These are phyloP conservation scores for Herminia tarsipennalis DNA, from an alignment of 2,888 invertebrate species.

Conservation along the genomic window DNA sequence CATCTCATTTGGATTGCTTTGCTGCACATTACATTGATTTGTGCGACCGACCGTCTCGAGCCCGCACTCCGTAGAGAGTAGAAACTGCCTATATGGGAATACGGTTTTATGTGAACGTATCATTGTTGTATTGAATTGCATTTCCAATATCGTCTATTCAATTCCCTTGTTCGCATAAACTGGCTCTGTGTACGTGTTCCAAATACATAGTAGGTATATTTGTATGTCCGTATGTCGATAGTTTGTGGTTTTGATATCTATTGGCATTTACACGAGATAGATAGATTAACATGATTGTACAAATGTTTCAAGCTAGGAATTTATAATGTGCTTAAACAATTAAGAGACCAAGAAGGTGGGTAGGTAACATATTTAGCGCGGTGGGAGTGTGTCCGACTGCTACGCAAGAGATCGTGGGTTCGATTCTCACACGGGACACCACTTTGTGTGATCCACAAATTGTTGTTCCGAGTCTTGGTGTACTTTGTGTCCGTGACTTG, in stretches of 20 bases:
- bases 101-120: slow-evolving; percentile 29
- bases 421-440: no score
- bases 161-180: slow-evolving; percentile 33
- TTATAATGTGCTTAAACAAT: no score
- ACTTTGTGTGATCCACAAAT: no score
- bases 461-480: no score
- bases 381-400: no score
- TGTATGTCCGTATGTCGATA: slow-evolving; percentile 3
- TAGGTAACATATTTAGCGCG: no score
- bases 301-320: no score
- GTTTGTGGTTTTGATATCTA: slow-evolving; percentile 11
- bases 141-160: slow-evolving; percentile 39
- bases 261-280: no score
- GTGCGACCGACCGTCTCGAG: slow-evolving; percentile 53
- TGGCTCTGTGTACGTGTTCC: slow-evolving; percentile 19
- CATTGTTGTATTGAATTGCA: slow-evolving; percentile 36
- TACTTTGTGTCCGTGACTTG: no score
- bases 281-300: no score
- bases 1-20: slow-evolving; percentile 55
- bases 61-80: slow-evolving; percentile 20
- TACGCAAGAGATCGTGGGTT: no score
- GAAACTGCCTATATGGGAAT: slow-evolving; percentile 9
- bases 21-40: slow-evolving; percentile 67
- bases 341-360: no score
- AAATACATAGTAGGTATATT: slow-evolving; percentile 14